Evolutionary conservation across 2,113 vertebrate genomes (phyloP).

Genomic region (Leucosticte australis): DNA sequence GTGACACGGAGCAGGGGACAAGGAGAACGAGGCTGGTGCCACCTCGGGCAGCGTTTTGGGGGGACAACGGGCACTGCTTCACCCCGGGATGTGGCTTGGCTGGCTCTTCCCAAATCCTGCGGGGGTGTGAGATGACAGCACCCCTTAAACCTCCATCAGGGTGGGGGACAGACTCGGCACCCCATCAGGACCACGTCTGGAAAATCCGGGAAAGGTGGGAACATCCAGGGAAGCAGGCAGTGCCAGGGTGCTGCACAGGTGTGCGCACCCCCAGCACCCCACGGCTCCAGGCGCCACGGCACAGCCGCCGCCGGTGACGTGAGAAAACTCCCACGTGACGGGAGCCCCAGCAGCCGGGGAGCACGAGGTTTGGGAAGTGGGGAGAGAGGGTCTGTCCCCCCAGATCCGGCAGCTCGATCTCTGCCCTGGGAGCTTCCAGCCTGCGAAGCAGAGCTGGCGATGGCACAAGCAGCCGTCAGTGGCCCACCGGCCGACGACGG

Average conservation of each 20-base stretch:
- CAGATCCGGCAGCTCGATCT: background rate
- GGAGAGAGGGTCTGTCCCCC: background rate
- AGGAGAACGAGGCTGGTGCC: background rate
- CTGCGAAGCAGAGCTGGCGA: fast-evolving
- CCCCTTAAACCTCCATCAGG: background rate
- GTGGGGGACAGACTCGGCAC: background rate
- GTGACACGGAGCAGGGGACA: background rate
- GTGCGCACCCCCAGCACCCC: background rate
- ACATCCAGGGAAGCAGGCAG: fast-evolving
- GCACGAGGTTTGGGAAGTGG: background rate
- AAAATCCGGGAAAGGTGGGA: background rate
- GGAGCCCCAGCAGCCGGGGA: background rate
- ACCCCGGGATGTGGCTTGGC: background rate
- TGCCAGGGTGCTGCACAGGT: background rate
- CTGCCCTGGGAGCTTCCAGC: background rate
- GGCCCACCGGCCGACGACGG: fast-evolving
- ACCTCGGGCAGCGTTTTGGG: background rate
- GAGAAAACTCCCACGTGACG: background rate
- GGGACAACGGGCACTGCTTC: background rate
- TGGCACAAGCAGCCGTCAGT: background rate
- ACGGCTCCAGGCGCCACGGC: background rate
- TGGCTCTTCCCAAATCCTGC: background rate
- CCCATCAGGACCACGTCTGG: fast-evolving
- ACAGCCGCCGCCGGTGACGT: background rate
- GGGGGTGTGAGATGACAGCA: background rate